Percentiles rank a stretch among this genome's conserved stretches.
phyloP scores from a whole-genome alignment of 2,113 vertebrate genomes.

The Maccullochella peelii region DNA sequence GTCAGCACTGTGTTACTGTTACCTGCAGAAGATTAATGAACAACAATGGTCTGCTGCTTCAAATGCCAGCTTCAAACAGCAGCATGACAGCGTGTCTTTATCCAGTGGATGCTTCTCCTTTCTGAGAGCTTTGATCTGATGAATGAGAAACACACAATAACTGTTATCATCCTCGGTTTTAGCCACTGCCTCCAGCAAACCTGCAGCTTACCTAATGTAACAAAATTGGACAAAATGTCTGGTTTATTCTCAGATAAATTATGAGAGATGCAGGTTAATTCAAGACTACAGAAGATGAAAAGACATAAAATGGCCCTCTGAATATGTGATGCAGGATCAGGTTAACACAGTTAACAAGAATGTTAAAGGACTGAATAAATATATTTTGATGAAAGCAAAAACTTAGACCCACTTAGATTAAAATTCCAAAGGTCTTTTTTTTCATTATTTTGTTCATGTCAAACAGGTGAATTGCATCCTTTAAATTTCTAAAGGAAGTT shows the following conservation, averaged over 20 bases:
- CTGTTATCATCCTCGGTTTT: conserved; percentile 14
- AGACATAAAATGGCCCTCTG: neutral
- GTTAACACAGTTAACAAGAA: neutral
- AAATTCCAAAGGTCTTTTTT: neutral
- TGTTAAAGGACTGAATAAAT: neutral
- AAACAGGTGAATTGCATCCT: neutral
- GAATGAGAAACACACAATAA: conserved; percentile 15
- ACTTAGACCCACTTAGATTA: neutral
- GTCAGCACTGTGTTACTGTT: neutral
- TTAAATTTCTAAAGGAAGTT: neutral
- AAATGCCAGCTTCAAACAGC: conserved; percentile 20
- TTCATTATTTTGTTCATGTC: neutral
- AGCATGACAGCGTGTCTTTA: conserved; percentile 12
- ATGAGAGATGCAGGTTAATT: neutral
- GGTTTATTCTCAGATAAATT: neutral
- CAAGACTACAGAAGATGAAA: neutral
- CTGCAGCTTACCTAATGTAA: conserved; percentile 1
- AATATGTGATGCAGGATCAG: neutral
- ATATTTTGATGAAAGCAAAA: neutral
- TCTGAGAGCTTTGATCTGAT: conserved; percentile 42
- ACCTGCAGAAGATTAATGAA: conserved; percentile 26
- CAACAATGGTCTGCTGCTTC: conserved; percentile 19
- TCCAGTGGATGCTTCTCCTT: conserved; percentile 4
- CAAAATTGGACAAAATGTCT: conserved; percentile 10
- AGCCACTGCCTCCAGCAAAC: neutral